phyloP scores from a whole-genome alignment of 2,113 vertebrate genomes.

The Heteronetta atricapilla region DNA sequence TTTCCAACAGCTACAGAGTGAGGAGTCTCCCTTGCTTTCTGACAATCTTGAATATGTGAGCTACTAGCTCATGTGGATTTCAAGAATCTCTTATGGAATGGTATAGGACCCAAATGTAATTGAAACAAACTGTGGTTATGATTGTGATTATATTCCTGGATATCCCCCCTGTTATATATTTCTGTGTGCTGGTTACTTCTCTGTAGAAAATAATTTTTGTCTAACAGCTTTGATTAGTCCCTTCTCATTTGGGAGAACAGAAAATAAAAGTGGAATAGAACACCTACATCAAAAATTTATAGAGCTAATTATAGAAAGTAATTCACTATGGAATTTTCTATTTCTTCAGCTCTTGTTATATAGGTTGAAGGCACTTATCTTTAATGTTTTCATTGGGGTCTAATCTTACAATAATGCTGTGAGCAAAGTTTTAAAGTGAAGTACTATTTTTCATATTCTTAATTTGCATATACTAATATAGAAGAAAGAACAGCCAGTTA shows the following conservation, averaged over 20 bases:
- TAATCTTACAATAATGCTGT: not conserved
- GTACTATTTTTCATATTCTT: not conserved
- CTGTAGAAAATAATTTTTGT: not conserved
- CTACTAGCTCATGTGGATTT: not conserved
- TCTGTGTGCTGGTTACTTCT: not conserved
- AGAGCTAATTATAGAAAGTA: not conserved
- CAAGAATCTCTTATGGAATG: not conserved
- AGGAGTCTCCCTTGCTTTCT: not conserved
- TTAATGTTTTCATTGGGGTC: not conserved
- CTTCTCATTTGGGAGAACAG: not conserved
- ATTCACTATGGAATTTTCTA: slow-evolving; percentile 21
- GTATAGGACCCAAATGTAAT: not conserved
- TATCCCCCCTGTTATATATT: not conserved
- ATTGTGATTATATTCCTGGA: not conserved
- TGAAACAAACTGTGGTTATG: not conserved
- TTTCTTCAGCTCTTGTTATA: not conserved
- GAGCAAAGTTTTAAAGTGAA: slow-evolving; percentile 9
- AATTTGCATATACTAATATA: not conserved
- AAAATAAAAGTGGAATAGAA: not conserved
- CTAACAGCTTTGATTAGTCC: not conserved
- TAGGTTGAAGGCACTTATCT: not conserved
- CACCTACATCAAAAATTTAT: not conserved
- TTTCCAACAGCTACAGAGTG: not conserved
- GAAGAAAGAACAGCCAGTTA: not conserved
- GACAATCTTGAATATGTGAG: not conserved